phyloP scores from a whole-genome alignment of 2,113 vertebrate genomes.

The Pimephales promelas region DNA sequence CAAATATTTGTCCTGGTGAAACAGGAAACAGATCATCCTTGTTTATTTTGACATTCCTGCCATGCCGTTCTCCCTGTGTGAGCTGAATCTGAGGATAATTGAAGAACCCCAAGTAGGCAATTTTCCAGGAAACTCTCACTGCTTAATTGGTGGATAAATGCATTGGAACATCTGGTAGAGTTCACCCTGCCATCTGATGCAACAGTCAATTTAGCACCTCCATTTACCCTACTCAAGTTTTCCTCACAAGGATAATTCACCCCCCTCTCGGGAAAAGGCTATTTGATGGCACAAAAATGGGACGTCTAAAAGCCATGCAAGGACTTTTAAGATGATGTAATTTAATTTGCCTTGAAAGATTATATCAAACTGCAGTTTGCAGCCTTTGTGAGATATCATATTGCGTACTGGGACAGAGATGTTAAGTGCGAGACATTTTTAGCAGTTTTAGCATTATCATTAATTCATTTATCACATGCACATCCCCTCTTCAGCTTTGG shows the following conservation, averaged over 20 bases:
- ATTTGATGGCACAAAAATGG: slow-evolving; percentile 7
- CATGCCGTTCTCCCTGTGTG: neutral
- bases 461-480: neutral
- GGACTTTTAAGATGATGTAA: neutral
- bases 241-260: slow-evolving; percentile 14
- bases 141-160: slow-evolving; percentile 54
- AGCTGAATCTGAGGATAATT: slow-evolving; percentile 49
- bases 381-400: neutral
- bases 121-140: slow-evolving; percentile 51
- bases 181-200: slow-evolving; percentile 48
- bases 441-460: neutral
- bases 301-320: neutral
- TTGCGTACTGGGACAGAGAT: neutral
- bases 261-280: neutral
- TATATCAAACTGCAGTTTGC: neutral
- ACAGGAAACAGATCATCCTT: slow-evolving; percentile 15
- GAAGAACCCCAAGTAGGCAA: slow-evolving; percentile 43
- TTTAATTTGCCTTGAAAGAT: slow-evolving; percentile 17
- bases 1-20: slow-evolving; percentile 1
- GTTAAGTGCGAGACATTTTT: neutral
- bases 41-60: slow-evolving; percentile 28
- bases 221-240: slow-evolving; percentile 15
- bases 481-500: neutral
- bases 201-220: slow-evolving; percentile 41
- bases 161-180: slow-evolving; percentile 55